Conservation (phyloP, 2,113 vertebrate genomes). For the Aptenodytes forsteri region DNA sequence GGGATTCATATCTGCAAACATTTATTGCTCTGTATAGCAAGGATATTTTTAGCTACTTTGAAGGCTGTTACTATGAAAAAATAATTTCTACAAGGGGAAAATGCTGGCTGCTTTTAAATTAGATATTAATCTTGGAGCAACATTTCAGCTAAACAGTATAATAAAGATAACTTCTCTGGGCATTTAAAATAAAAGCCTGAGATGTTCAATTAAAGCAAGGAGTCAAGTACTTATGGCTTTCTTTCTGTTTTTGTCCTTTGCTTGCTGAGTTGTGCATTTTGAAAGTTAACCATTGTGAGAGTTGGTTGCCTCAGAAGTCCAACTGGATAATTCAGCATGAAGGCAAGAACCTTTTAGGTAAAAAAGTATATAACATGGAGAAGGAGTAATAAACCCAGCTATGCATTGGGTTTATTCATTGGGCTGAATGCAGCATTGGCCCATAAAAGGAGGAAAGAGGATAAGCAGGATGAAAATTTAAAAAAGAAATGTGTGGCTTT, state of each 20-base stretch:
- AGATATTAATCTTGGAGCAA: constrained; percentile 1
- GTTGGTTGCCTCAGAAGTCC: not conserved
- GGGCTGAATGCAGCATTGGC: not conserved
- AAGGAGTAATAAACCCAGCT: not conserved
- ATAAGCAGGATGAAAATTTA: not conserved
- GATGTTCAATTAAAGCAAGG: not conserved
- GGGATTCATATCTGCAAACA: constrained; percentile 3
- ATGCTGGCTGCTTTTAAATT: constrained; percentile 12
- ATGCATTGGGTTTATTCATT: too few species aligned
- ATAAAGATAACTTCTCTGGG: not conserved
- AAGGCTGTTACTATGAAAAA: constrained; percentile 33
- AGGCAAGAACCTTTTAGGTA: not conserved
- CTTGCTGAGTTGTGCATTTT: not conserved
- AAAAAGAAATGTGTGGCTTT: not conserved
- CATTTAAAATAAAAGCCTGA: not conserved
- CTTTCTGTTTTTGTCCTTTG: not conserved
- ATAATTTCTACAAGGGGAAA: not conserved
- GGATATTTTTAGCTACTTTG: constrained; percentile 2
- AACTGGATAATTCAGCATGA: not conserved
- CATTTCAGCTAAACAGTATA: not conserved
- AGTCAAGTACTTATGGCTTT: not conserved
- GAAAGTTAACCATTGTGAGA: not conserved
- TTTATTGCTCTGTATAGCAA: not conserved
- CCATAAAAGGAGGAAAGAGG: not conserved
- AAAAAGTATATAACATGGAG: not conserved